These are phyloP conservation scores for Glaucopsyche alexis DNA, from an alignment of 2,888 invertebrate genomes.

Conservation along the genomic window DNA sequence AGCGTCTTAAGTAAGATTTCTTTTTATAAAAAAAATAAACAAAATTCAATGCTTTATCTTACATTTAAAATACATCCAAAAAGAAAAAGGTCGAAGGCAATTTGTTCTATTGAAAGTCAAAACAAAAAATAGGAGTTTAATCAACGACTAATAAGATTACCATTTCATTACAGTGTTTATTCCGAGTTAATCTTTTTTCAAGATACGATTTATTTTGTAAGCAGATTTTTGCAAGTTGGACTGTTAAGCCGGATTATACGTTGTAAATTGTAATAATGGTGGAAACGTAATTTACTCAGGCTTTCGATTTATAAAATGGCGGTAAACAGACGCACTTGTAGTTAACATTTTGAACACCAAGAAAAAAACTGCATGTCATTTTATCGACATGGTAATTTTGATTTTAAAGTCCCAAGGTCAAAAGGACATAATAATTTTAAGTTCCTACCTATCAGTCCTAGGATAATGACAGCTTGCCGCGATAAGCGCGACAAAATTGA, in stretches of 20 bases:
- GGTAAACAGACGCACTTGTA: background rate
- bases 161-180: constrained; percentile 32
- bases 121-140: constrained; percentile 31
- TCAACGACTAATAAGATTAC: constrained; percentile 30
- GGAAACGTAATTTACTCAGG: background rate
- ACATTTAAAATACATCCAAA: background rate
- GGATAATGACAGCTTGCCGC: no score
- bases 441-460: no score
- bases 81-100: constrained; percentile 21
- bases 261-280: background rate
- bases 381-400: background rate
- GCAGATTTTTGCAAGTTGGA: background rate
- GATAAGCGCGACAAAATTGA: no score
- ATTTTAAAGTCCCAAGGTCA: no score
- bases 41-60: background rate
- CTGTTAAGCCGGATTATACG: constrained; percentile 1
- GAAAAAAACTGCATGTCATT: background rate
- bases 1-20: no score
- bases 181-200: constrained; percentile 22
- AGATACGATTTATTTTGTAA: background rate
- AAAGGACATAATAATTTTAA: no score
- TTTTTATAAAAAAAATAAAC: no score
- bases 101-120: constrained; percentile 30
- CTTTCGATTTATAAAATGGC: background rate
- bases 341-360: background rate